phyloP scores from a whole-genome alignment of 1,140 invertebrate genomes.

The Pomacea maculata region DNA sequence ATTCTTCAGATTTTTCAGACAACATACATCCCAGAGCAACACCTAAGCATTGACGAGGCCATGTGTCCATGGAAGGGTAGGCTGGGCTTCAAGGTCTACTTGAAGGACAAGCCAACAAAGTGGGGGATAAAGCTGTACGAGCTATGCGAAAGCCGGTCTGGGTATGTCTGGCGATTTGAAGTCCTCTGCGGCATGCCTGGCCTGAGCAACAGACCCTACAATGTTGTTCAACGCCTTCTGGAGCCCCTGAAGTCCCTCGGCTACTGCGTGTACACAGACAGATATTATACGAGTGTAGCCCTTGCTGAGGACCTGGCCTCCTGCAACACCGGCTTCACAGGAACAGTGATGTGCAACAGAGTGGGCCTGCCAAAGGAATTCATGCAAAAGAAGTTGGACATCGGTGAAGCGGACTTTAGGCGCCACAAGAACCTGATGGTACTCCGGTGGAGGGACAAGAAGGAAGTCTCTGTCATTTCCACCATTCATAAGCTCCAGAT shows the following conservation, averaged over 20 bases:
- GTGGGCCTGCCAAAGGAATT: background rate
- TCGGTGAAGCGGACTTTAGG: constrained; percentile 2
- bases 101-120: background rate
- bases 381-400: background rate
- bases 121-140: background rate
- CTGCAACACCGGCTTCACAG: too few relatives aligned
- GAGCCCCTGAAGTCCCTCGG: background rate
- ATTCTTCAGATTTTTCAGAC: background rate
- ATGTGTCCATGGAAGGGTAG: background rate
- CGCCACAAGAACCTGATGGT: background rate
- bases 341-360: too few relatives aligned
- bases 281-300: background rate
- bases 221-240: background rate
- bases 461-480: constrained; percentile 1
- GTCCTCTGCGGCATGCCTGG: background rate
- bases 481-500: constrained; percentile 1
- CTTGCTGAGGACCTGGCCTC: background rate
- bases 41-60: background rate
- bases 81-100: background rate
- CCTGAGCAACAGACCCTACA: background rate
- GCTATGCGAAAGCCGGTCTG: background rate
- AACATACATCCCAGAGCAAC: background rate
- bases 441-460: constrained; percentile 17
- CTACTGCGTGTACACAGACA: background rate
- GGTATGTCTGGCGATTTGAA: background rate